phyloP scores from a whole-genome alignment of 2,113 vertebrate species.

The Ovis canadensis region DNA sequence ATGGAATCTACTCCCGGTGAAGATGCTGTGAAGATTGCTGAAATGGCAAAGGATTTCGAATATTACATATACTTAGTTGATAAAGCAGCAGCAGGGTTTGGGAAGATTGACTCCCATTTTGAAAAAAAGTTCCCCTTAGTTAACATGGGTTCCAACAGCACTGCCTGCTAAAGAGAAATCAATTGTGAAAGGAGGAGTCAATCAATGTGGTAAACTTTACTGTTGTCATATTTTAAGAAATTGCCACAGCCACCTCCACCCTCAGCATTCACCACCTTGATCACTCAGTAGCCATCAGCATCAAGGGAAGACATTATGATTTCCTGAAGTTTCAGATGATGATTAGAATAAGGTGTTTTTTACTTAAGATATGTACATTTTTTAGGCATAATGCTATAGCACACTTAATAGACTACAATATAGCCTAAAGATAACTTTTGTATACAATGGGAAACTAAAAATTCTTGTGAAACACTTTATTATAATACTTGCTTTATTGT shows the following conservation, averaged over 20 bases:
- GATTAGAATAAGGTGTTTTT: neutral
- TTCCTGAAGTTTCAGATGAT: neutral
- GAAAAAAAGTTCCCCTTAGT: neutral
- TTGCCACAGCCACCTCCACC: neutral
- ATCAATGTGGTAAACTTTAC: neutral
- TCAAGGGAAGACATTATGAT: neutral
- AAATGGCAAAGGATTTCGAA: neutral
- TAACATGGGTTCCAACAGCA: neutral
- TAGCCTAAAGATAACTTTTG: neutral
- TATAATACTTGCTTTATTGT: neutral
- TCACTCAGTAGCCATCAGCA: neutral
- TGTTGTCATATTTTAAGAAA: neutral
- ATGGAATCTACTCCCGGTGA: neutral
- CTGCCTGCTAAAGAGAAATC: neutral
- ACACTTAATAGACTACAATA: neutral
- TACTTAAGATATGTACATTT: neutral
- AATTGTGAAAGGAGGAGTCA: neutral
- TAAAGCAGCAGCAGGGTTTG: neutral
- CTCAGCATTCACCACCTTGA: neutral
- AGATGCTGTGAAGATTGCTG: neutral
- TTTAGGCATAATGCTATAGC: neutral
- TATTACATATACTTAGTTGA: neutral
- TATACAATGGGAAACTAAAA: neutral
- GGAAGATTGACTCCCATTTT: neutral
- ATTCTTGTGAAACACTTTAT: neutral